phyloP scores from a whole-genome alignment of 64 coral and sea anemone genomes.

The Stichodactyla mertensii region DNA sequence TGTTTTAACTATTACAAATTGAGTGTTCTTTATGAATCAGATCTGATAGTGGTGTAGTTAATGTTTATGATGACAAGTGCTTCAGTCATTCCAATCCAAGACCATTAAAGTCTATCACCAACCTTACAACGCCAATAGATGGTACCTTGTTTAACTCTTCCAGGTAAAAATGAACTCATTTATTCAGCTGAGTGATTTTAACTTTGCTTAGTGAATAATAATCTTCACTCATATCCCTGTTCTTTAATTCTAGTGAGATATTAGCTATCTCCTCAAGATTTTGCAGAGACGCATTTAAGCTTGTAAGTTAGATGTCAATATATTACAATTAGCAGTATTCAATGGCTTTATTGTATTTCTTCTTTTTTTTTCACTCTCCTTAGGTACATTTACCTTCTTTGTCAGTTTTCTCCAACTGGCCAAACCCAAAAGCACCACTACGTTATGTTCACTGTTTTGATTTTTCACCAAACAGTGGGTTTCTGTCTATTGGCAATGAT shows the following conservation, averaged over 20 bases:
- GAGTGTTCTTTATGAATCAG: conserved; percentile 18
- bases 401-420: conserved; percentile 92
- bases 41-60: conserved; percentile 93
- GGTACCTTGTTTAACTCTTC: conserved; percentile 72
- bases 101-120: conserved; percentile 89
- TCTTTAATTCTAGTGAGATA: conserved; percentile 67
- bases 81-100: conserved; percentile 67
- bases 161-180: conserved; percentile 33
- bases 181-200: neutral
- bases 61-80: conserved; percentile 81
- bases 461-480: conserved; percentile 94
- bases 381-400: conserved; percentile 80
- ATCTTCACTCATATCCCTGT: neutral
- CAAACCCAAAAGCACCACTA: conserved; percentile 58
- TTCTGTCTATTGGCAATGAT: conserved; percentile 78
- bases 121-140: conserved; percentile 74
- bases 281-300: conserved; percentile 67
- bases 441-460: conserved; percentile 73
- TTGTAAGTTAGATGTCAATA: conserved; percentile 47
- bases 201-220: neutral
- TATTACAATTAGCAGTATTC: too few species aligned
- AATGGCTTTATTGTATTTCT: neutral
- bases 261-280: conserved; percentile 69
- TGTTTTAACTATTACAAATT: too few species aligned
- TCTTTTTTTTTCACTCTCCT: neutral